These are phyloP conservation scores for Hexactinellida sp. DNA, from an alignment of 37 sponge, comb jelly and placozoan genomes.

Conservation along the genomic window DNA sequence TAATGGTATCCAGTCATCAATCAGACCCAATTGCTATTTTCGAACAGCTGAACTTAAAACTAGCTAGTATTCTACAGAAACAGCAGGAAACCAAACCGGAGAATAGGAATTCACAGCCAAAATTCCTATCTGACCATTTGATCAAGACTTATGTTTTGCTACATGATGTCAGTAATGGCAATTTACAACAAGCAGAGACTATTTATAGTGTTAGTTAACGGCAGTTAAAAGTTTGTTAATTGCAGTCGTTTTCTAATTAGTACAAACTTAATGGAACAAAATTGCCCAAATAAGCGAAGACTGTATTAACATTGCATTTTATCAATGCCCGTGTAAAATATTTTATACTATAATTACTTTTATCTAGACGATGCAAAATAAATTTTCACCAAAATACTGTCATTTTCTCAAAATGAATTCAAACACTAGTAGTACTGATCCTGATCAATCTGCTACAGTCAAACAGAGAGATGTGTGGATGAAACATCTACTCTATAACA, in stretches of 20 bases:
- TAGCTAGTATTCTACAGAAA: slow-evolving; percentile 9
- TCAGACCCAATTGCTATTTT: slow-evolving; percentile 47
- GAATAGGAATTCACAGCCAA: not conserved
- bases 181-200: not conserved
- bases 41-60: slow-evolving; percentile 29
- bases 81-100: slow-evolving; percentile 2
- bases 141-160: not conserved
- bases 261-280: too few relatives aligned
- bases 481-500: not conserved
- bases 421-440: not conserved
- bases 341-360: too few relatives aligned
- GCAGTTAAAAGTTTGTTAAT: too few relatives aligned
- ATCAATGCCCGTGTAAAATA: too few relatives aligned
- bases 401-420: slow-evolving; percentile 6
- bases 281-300: too few relatives aligned
- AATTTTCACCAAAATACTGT: not conserved
- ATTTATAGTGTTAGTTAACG: not conserved
- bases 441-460: not conserved
- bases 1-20: slow-evolving; percentile 51
- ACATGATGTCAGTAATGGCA: not conserved
- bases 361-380: not conserved
- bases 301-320: too few relatives aligned
- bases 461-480: not conserved
- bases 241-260: too few relatives aligned
- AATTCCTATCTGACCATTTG: not conserved